Conservation (phyloP, 2,113 vertebrate species). For the Sciurus niger region DNA sequence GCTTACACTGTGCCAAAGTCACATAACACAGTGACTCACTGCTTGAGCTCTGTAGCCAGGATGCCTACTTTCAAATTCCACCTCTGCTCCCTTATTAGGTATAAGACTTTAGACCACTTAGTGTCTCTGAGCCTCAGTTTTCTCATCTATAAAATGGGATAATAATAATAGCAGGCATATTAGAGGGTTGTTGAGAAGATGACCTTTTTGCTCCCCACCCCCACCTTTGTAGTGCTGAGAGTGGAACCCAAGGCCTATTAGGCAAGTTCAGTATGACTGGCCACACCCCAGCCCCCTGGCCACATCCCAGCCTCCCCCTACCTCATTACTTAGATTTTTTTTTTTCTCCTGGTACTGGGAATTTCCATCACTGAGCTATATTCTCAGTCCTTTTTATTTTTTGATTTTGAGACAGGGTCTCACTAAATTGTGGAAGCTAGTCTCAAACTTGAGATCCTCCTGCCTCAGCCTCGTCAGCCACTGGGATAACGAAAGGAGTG, state of each 20-base stretch:
- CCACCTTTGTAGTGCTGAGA: neutral
- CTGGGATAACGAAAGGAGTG: neutral
- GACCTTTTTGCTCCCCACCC: no score
- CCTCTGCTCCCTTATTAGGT: neutral
- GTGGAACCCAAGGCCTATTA: neutral
- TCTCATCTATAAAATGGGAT: slow-evolving; percentile 2
- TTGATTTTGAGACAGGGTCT: no score
- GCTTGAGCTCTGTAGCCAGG: neutral
- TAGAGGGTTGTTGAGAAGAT: neutral
- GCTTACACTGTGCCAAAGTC: fast-evolving
- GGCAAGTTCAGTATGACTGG: neutral
- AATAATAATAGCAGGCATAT: neutral
- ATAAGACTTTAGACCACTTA: neutral
- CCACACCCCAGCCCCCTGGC: neutral
- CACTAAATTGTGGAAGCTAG: no score
- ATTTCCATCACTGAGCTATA: no score
- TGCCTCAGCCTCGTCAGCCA: no score
- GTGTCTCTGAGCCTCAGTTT: slow-evolving; percentile 1
- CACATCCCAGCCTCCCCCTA: no score
- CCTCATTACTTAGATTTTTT: neutral
- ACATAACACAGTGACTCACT: no score
- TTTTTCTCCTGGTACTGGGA: no score
- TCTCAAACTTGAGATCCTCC: no score
- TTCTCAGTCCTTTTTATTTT: no score
- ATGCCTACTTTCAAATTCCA: neutral